These are phyloP conservation scores for Ornithoptera priamus DNA, from an alignment of 2,888 invertebrate species.

Conservation along the genomic window DNA sequence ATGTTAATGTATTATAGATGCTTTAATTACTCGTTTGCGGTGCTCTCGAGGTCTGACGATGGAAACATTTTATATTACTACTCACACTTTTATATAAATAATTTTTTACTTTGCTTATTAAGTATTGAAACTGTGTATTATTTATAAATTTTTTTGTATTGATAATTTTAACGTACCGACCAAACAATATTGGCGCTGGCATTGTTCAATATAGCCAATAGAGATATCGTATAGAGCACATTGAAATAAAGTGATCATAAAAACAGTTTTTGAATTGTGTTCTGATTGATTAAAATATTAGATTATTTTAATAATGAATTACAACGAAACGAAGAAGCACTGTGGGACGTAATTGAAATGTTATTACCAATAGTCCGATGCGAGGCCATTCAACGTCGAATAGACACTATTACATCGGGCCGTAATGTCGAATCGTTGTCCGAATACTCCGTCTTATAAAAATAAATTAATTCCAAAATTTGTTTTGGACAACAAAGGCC, in stretches of 20 bases:
- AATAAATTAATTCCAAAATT: slow-evolving; percentile 65
- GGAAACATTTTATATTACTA: slow-evolving; percentile 1
- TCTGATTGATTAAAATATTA: slow-evolving; percentile 4
- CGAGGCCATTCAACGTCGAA: slow-evolving; percentile 31
- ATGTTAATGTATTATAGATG: slow-evolving; percentile 75
- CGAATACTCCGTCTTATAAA: slow-evolving; percentile 46
- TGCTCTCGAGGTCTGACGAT: slow-evolving; percentile 53
- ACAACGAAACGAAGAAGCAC: slow-evolving; percentile 3
- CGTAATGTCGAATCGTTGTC: slow-evolving; percentile 60
- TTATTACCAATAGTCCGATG: slow-evolving; percentile 5
- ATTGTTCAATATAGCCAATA: not conserved
- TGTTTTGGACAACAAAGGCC: slow-evolving; percentile 60
- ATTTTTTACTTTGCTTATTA: too few species aligned
- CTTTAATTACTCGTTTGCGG: slow-evolving; percentile 76
- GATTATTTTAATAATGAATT: slow-evolving; percentile 11
- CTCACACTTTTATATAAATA: not conserved
- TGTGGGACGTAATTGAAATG: slow-evolving; percentile 15
- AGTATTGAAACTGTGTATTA: too few species aligned
- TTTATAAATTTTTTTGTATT: too few species aligned
- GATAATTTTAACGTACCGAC: not conserved
- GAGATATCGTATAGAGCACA: not conserved
- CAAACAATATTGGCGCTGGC: not conserved
- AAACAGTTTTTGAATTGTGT: not conserved
- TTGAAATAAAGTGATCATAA: not conserved
- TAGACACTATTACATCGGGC: slow-evolving; percentile 44